Conservation (phyloP, 1,140 invertebrate genomes). For the Leptonema lineaticorne region DNA sequence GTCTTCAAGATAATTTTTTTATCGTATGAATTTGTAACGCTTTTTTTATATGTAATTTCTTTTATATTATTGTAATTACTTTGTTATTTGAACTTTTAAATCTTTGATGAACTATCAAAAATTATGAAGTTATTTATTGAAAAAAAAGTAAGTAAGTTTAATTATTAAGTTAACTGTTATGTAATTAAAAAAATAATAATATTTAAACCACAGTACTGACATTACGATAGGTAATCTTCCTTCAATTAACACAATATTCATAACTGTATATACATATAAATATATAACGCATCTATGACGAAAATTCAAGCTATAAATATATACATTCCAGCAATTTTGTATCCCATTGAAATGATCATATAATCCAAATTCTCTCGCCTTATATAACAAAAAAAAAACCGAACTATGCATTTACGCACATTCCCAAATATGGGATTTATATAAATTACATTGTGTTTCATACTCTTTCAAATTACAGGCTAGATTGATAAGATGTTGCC, state of each 20-base stretch:
- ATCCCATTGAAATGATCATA: background rate
- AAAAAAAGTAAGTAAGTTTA: slow-evolving; percentile 41
- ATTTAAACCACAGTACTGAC: slow-evolving; percentile 34
- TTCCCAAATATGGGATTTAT: slow-evolving; percentile 23
- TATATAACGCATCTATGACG: background rate
- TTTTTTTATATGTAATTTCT: slow-evolving; percentile 20
- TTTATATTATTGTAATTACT: slow-evolving; percentile 17
- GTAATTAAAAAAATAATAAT: slow-evolving; percentile 34
- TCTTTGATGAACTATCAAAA: slow-evolving; percentile 30
- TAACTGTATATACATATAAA: slow-evolving; percentile 1
- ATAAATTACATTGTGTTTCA: slow-evolving; percentile 13
- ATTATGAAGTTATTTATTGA: slow-evolving; percentile 39
- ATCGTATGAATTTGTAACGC: slow-evolving; percentile 21
- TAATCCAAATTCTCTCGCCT: slow-evolving; percentile 4
- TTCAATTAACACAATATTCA: background rate
- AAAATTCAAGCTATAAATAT: background rate
- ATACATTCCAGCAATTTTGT: slow-evolving; percentile 22
- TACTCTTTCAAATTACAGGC: background rate
- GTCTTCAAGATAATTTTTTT: slow-evolving; percentile 27
- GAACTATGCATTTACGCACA: slow-evolving; percentile 34
- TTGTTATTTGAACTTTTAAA: slow-evolving; percentile 17
- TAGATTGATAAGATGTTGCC: background rate
- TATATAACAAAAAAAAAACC: background rate
- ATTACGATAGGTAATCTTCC: slow-evolving; percentile 32
- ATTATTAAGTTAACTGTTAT: slow-evolving; percentile 39